Base-by-base conservation (phyloP, 2,888 invertebrate genomes). In the Antitype chi region DNA sequence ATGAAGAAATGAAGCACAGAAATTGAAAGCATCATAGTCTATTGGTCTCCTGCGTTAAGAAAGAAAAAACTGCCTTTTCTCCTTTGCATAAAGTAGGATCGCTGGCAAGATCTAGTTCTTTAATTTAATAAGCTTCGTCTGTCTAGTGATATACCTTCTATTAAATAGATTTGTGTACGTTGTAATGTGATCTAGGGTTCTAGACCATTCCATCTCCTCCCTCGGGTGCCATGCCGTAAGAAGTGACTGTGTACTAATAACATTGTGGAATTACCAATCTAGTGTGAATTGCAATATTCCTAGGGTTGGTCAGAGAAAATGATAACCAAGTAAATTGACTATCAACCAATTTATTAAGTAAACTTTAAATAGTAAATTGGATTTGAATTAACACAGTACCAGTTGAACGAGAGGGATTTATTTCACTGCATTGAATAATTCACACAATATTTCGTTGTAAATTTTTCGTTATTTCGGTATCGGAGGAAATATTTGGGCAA, bases 191-290 rank as follows among this genome's bases (percentile, higher is more conserved):
- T 84, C 69, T 81, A 69, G 70, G 64, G 60, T 68, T 74, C 76
- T 60, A 67, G 68, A 78, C 66, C 32, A 76, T 77, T 78, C 70
- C 55, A 64, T 74, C 15, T 49, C 43, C 43, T 70, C 74, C 78
- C 80, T 55, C 11, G 85, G 71, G 85, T 59, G 66, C 47, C 80
- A 81, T 59, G 66, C 47, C 80, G 63, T 84, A 62, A 84, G 85
- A 63, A 80, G 75, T 75, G 70, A 80, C 81, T 59, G 74, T 69
- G 55, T 75, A 60, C 75, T 84, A 70, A 82, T 80, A 84, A 80
- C 62, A 80, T 75, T 63, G 70, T 55, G 28, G 32, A 38, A 55
- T 80, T 60, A 80, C 63, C 55, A 60, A 80, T 84, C 43, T 60
- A 71, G 32, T 74, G 53, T 57, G 55, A 70, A 53, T 70, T 79